phyloP scores from a whole-genome alignment of 1,140 invertebrate genomes.

The Zaprionus taronus region DNA sequence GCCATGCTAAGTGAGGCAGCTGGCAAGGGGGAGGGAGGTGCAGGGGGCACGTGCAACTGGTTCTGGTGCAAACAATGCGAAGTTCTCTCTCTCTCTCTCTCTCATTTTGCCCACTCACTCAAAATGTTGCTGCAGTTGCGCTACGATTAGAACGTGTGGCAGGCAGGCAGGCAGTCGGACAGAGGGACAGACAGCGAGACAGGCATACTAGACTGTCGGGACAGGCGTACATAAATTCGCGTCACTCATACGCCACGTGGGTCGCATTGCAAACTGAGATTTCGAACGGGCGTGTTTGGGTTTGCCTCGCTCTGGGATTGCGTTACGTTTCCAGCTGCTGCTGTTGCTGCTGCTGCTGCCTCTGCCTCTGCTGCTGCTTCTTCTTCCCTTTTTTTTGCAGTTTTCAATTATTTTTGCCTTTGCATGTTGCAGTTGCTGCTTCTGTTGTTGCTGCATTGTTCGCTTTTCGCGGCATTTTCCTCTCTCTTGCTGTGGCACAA shows the following conservation, averaged over 20 bases:
- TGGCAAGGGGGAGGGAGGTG: background rate
- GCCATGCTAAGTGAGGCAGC: background rate
- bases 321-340: constrained; percentile 1
- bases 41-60: background rate
- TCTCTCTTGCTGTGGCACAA: constrained; percentile 28
- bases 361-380: background rate
- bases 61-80: constrained; percentile 24
- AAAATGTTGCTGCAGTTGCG: constrained; percentile 60
- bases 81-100: background rate
- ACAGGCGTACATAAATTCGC: constrained; percentile 80
- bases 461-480: constrained; percentile 40
- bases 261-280: constrained; percentile 50
- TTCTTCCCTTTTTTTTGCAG: background rate
- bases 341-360: background rate
- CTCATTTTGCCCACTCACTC: constrained; percentile 29
- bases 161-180: constrained; percentile 15
- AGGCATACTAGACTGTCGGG: constrained; percentile 16
- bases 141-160: constrained; percentile 79
- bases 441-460: constrained; percentile 28
- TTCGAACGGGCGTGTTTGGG: constrained; percentile 9
- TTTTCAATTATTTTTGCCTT: constrained; percentile 18
- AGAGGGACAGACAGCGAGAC: background rate
- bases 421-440: constrained; percentile 30
- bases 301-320: constrained; percentile 9
- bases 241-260: constrained; percentile 80